These are phyloP conservation scores for Phrynocephalus vlangalii DNA, from an alignment of 2,797 vertebrate genomes.

Conservation along the genomic window DNA sequence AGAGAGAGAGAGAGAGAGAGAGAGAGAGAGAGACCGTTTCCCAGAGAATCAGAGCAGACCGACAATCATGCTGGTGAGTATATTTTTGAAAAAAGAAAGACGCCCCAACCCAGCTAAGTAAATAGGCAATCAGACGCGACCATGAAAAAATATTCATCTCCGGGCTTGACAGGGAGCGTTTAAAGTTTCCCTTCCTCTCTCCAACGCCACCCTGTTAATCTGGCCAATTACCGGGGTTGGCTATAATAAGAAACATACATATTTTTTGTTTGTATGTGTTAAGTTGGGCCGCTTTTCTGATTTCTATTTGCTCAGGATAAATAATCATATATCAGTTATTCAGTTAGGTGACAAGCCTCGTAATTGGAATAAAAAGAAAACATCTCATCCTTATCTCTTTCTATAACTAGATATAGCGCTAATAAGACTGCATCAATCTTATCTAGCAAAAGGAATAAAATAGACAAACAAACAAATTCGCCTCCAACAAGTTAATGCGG, in stretches of 20 bases:
- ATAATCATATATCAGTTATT: constrained; percentile 86
- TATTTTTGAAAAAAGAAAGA: constrained; percentile 28
- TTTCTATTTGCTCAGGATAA: constrained; percentile 86
- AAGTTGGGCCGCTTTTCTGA: constrained; percentile 82
- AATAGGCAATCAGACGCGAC: constrained; percentile 24
- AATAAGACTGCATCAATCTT: constrained; percentile 98
- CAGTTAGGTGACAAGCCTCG: constrained; percentile 84
- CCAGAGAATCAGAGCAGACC: not conserved
- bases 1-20: not conserved
- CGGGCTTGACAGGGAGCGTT: not conserved
- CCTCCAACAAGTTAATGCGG: constrained; percentile 93
- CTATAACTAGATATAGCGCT: constrained; percentile 92
- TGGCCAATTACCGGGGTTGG: constrained; percentile 72
- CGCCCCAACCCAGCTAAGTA: not conserved
- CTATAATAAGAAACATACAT: constrained; percentile 73
- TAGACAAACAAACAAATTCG: constrained; percentile 96
- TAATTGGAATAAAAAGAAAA: constrained; percentile 91
- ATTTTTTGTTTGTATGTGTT: constrained; percentile 78
- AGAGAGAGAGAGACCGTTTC: not conserved
- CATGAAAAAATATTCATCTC: constrained; percentile 22
- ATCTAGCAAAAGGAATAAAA: constrained; percentile 92
- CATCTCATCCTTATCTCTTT: constrained; percentile 86
- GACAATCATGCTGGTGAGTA: not conserved
- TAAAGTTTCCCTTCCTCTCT: constrained; percentile 45
- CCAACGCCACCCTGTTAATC: constrained; percentile 70